A percentile compares a stretch with the other conserved stretches of the same genome.
Evolutionary conservation across 2,113 vertebrate genomes (phyloP).

Genomic region (Corythornis madagascariensis): DNA sequence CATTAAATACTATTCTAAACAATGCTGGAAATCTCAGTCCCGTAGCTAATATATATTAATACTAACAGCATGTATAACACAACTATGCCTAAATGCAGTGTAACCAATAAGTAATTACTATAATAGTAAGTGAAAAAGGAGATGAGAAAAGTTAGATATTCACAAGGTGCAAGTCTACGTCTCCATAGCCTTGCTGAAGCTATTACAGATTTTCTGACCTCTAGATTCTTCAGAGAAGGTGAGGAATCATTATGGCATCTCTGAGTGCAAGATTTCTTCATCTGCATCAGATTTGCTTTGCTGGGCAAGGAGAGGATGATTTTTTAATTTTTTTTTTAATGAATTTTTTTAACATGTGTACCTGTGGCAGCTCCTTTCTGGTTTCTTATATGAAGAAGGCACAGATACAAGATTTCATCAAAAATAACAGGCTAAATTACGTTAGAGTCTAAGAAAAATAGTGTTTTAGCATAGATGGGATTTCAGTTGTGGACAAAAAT

Average conservation of each 20-base stretch:
- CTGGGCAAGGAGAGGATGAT: neutral
- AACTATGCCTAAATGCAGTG: neutral
- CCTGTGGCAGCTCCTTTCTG: neutral
- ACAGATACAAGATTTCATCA: neutral
- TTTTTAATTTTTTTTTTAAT: neutral
- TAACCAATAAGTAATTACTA: neutral
- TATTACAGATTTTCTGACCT: neutral
- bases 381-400: neutral
- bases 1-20: neutral
- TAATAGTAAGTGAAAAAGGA: neutral
- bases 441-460: neutral
- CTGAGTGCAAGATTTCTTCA: neutral
- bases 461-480: neutral
- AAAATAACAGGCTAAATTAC: neutral
- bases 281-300: neutral
- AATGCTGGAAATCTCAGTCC: neutral
- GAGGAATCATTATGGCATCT: neutral
- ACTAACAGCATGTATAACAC: neutral
- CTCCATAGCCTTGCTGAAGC: neutral
- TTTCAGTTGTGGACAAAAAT: neutral
- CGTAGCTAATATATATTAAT: neutral
- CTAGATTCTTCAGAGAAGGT: neutral
- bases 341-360: neutral
- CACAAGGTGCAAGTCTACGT: neutral
- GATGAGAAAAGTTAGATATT: neutral